These are phyloP conservation scores for Xiphophorus hellerii DNA, from an alignment of 2,113 vertebrate species.

Conservation along the genomic window DNA sequence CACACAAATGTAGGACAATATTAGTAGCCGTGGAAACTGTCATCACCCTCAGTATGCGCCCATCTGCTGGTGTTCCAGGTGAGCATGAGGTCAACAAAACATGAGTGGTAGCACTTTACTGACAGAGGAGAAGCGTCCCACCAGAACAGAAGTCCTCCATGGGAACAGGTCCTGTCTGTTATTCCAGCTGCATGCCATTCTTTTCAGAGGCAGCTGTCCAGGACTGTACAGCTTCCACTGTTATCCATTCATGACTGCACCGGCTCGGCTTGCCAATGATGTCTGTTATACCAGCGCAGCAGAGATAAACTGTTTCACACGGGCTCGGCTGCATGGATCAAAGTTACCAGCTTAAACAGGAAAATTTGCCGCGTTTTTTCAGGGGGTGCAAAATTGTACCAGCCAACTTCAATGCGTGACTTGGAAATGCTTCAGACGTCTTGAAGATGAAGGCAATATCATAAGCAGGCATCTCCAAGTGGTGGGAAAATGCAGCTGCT, in stretches of 20 bases:
- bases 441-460: constrained; percentile 27
- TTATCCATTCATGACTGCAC: constrained; percentile 69
- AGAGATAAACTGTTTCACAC: constrained; percentile 54
- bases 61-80: constrained; percentile 35
- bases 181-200: constrained; percentile 75
- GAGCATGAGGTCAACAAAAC: constrained; percentile 35
- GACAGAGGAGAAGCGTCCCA: constrained; percentile 30
- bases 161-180: constrained; percentile 70
- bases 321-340: constrained; percentile 7
- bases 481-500: constrained; percentile 34
- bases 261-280: constrained; percentile 42
- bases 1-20: background rate
- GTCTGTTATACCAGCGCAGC: constrained; percentile 42
- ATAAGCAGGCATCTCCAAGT: constrained; percentile 23
- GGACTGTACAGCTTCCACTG: constrained; percentile 56
- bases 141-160: constrained; percentile 62
- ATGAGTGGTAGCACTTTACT: constrained; percentile 25
- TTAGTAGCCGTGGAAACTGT: constrained; percentile 1
- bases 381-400: constrained; percentile 22
- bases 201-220: constrained; percentile 69
- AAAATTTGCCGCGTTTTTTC: constrained; percentile 6
- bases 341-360: constrained; percentile 8
- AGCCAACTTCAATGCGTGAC: constrained; percentile 21
- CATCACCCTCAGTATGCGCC: background rate
- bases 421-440: constrained; percentile 26